Base-by-base conservation (phyloP, 1,140 invertebrate genomes). In the Luehdorfia chinensis region DNA sequence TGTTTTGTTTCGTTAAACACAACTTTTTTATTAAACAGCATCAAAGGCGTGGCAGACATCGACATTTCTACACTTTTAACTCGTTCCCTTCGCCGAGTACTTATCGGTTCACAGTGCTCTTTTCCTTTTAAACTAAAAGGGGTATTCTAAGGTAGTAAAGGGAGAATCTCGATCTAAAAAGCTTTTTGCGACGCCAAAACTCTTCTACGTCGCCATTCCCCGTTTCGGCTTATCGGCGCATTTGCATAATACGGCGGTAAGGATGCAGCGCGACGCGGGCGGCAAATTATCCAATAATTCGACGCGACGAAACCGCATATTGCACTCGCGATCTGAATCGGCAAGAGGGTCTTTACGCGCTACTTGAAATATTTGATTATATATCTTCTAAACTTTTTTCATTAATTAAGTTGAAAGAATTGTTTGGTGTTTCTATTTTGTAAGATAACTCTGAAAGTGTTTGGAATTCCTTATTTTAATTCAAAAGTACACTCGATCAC, bases 221-320 rank as follows among this genome's bases (percentile, higher is more conserved):
- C 15, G 48, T 36, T 32, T 27, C 27, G 28, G 13, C 25, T 37
- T 37, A 37, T 30, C 18, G 31, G 5, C n/a, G 12, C 12, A 50
- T 55, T 55, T 47, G 31, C 53, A 55, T 55, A 55, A 55, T 55
- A 34, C 15, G 41, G 14, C 16, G 12, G 25, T 50, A 37, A 31
- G 36, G 32, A 43, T 50, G 53, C 47, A 50, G 39, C 15, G 16
- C 41, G 9, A 9, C 19, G 13, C 27, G 7, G 11, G 21, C 21
- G 13, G 18, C 32, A 39, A 31, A 53, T 53, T 53, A 53, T 47
- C n/a, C 30, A 28, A 53, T 47, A 47, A 53, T 39, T 50, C 31
- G 47, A 27, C 16, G 34, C 18, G 14, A 32, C 12, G 13, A 32
- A 33, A 37, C 36, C 8, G 37, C 37, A 30, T 47, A 36, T 32